phyloP scores from a whole-genome alignment of 2,888 invertebrate species.

The Zaprionus bogoriensis region DNA sequence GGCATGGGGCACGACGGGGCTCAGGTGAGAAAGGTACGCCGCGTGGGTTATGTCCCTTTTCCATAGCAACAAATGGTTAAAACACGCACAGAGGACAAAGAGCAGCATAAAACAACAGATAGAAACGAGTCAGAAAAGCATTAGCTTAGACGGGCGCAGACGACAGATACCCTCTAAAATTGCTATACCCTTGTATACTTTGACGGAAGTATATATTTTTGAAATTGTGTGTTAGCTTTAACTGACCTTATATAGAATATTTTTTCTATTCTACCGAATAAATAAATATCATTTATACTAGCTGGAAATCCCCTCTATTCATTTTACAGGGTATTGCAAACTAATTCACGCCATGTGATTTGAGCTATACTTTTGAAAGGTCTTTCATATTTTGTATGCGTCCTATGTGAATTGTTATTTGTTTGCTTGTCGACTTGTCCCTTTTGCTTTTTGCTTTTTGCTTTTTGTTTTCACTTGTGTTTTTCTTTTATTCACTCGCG shows the following conservation, averaged over 20 bases:
- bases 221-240: no score
- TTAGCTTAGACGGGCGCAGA: no score
- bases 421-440: conserved; percentile 11
- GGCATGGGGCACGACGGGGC: neutral
- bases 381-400: conserved; percentile 41
- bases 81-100: conserved; percentile 5
- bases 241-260: no score
- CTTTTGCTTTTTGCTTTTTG: conserved; percentile 2
- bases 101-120: conserved; percentile 8
- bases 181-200: neutral
- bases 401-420: conserved; percentile 37
- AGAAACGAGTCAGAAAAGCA: neutral
- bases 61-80: conserved; percentile 31
- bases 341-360: conserved; percentile 53
- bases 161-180: neutral
- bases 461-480: neutral
- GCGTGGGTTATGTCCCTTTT: conserved; percentile 31
- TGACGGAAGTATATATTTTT: neutral
- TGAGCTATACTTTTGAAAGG: conserved; percentile 48
- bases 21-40: neutral
- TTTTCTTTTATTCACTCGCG: conserved; percentile 36
- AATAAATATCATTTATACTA: no score
- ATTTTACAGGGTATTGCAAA: conserved; percentile 5
- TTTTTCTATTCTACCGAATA: no score
- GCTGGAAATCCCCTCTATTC: no score